Base-by-base conservation (phyloP, 2,888 invertebrate genomes). In the Philaethria dido region DNA sequence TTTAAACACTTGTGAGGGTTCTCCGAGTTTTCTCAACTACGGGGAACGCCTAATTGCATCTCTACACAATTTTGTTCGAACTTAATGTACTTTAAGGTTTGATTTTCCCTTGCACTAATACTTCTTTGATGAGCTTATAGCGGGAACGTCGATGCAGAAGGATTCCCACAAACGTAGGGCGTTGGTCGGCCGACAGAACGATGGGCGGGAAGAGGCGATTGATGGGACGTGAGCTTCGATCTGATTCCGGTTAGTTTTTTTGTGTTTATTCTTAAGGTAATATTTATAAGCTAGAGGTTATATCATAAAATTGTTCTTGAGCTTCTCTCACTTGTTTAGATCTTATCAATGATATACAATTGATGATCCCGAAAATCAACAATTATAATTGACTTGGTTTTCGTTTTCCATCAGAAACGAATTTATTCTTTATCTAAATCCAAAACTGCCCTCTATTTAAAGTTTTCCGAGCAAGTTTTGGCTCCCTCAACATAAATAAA, bases 121-220 rank as follows among this genome's bases (percentile, higher is more conserved):
- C 72, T 73, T 76, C 78, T 76, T 80, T 80, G 80, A 77, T 80
- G 80, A 70, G 72, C 69, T 68, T 71, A 72, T 80, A 80, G n/a
- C n/a, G n/a, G n/a, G 81, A 80, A 81, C 78, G 80, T 80, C 79
- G 83, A 80, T 75, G 76, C 80, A 78, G 82, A 82, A 80, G 85
- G 86, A 88, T 88, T 84, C 85, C 85, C 87, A 85, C 87, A 87
- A 84, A 84, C 83, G 85, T 89, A 90, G n/a, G n/a, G n/a, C n/a
- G n/a, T n/a, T n/a, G n/a, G n/a, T n/a, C n/a, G n/a, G n/a, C n/a
- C 83, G 87, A 86, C 86, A 83, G 81, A 81, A 82, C 79, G 83
- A 83, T 84, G 83, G 86, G 86, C 84, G 85, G 87, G 87, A 87
- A 86, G 85, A 83, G 85, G 84, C 82, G 84, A 85, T 85, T 86